phyloP scores from a whole-genome alignment of 92 coral and sea anemone genomes.

The Zoanthus gigantus region DNA sequence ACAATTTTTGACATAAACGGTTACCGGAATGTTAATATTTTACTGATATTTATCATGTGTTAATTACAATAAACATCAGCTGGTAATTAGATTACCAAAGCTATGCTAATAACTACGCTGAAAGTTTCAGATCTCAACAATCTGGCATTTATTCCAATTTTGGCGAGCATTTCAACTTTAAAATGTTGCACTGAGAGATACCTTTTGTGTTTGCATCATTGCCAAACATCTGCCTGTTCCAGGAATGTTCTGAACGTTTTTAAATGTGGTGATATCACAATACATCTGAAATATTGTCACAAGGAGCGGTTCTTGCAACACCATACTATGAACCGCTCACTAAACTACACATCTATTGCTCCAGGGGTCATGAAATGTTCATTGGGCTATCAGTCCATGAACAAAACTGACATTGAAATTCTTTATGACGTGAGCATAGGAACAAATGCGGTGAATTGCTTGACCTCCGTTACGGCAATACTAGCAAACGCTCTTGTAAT shows the following conservation, averaged over 20 bases:
- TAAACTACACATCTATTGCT: neutral
- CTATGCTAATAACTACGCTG: neutral
- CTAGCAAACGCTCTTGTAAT: slow-evolving; percentile 40
- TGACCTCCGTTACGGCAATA: slow-evolving; percentile 23
- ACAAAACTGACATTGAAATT: slow-evolving; percentile 32
- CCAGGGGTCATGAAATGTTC: slow-evolving; percentile 29
- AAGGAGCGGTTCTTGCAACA: neutral
- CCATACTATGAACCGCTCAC: slow-evolving; percentile 24
- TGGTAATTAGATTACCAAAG: neutral
- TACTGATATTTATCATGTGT: neutral
- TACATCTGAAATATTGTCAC: neutral
- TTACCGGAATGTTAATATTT: no score
- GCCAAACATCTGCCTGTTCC: neutral
- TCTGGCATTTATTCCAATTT: neutral
- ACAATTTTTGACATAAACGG: no score
- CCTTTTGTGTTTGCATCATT: neutral
- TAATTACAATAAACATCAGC: neutral
- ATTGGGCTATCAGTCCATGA: slow-evolving; percentile 40
- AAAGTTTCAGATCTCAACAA: no score
- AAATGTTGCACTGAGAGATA: neutral
- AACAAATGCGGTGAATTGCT: slow-evolving; percentile 30
- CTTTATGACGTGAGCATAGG: slow-evolving; percentile 47
- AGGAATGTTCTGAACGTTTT: neutral
- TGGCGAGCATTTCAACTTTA: neutral
- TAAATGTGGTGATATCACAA: neutral